Base-by-base conservation (phyloP, 2,113 vertebrate species). In the Nibea albiflora region DNA sequence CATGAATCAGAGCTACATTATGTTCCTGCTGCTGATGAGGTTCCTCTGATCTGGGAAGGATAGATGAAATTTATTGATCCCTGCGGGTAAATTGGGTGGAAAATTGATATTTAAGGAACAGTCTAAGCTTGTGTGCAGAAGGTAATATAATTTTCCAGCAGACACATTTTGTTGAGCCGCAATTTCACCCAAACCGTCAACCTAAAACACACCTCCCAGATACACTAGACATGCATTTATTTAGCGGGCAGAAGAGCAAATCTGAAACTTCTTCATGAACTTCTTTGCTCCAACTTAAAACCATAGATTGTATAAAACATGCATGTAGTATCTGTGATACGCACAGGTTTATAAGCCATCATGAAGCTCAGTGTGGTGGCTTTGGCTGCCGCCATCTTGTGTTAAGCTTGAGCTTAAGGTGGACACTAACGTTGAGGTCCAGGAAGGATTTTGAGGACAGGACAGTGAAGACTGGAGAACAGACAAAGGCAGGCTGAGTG, bases 101-200 rank as follows among this genome's bases (percentile, higher is more conserved):
- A 71, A 76, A 83, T 54, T 53, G 24, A 53, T 71, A 71, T 73
- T 73, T 60, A 72, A 73, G 39, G 5, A 77, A 72, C 39, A 62
- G 52, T 16, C 35, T 28, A 20, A 68, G 54, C n/a, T n/a, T 24
- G 35, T 67, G 35, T 67, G 44, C 31, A 67, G 24, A 62, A 28
- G 66, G 11, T 68, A 73, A 85, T 67, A 24, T 72, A 10, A 67
- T 81, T 68, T 50, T 56, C 16, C 39, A 58, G 50, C 52, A 58
- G 60, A 64, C 20, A 24, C 5, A 44, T 69, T 75, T 79, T 68
- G 60, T 50, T 57, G 22, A 52, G 61, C 39, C 69, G 22, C 28
- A 60, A 61, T 78, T 72, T 77, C 61, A 75, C 6, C 35, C 20
- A 31, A 80, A 76, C 71, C 58, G 53, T 17, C 60, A 31, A 15